These are phyloP conservation scores for Diplosoma virens DNA, from an alignment of 23 tunicate species.

Conservation along the genomic window DNA sequence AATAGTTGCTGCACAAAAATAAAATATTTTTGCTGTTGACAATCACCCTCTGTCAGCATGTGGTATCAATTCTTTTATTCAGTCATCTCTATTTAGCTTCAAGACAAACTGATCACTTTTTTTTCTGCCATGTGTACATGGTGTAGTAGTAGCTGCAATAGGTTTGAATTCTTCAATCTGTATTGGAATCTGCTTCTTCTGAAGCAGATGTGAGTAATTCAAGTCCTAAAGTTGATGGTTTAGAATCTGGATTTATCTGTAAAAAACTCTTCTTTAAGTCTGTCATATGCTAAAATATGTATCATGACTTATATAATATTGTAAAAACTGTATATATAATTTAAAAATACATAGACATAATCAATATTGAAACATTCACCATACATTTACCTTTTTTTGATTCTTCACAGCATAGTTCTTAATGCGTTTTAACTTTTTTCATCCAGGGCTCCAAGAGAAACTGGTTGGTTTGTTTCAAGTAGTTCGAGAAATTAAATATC, in stretches of 20 bases:
- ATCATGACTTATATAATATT: background rate
- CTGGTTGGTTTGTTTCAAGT: slow-evolving; percentile 17
- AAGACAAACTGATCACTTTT: background rate
- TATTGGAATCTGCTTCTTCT: background rate
- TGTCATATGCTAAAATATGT: no score
- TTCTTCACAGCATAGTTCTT: background rate
- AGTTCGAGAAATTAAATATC: background rate
- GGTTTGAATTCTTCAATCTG: background rate
- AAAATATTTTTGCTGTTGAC: slow-evolving; percentile 9
- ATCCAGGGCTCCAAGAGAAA: slow-evolving; percentile 20
- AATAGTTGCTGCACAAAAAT: slow-evolving; percentile 1
- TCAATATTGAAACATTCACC: background rate
- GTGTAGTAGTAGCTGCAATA: no score
- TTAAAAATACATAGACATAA: background rate
- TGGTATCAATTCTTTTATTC: background rate
- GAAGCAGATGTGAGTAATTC: background rate
- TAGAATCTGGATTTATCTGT: slow-evolving; percentile 11
- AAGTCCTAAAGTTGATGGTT: background rate
- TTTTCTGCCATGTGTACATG: background rate
- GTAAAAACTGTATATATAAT: background rate
- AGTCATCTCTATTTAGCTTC: slow-evolving; percentile 7
- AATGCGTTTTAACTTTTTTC: background rate
- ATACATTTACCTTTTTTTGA: slow-evolving; percentile 1
- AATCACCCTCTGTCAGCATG: slow-evolving; percentile 9
- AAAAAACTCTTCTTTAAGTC: background rate